Evolutionary conservation across 92 coral and sea anemone genomes (phyloP), one percentile per base, ranked within the genome.

Genomic region (Palythoa heliodiscus): DNA sequence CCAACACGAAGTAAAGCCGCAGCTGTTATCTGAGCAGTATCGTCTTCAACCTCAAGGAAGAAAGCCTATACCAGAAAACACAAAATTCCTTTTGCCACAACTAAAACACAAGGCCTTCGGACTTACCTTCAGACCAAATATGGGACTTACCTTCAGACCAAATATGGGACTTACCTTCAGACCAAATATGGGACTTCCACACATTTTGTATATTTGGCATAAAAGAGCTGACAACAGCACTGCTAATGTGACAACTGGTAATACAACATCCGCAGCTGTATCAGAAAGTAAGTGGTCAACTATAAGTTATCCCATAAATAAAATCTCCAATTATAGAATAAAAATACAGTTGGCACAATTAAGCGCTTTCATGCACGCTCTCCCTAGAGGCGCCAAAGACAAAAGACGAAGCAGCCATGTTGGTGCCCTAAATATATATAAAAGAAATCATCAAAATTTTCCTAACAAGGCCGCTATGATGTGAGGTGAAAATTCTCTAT

Each of bases 211-310:
- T 16, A 23, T 8, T 24, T 25, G 5, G 9, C 40, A 24, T 23
- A 39, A 5, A 35, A 78, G 37, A 48, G 71, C 83, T 15, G 83
- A 78, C 54, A 78, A 78, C 72, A 63, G 22, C 29, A 78, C 83
- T n/a, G 55, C 2, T 12, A 78, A 63, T n/a, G 1, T 39, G 50
- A 43, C 50, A 61, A 78, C 83, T 11, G 38, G n/a, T 78, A 78
- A 20, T 37, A 22, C 17, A 40, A 78, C 83, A 40, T 37, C 12
- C 22, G 29, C 72, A 61, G 55, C 72, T 0, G 39, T 12, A 75
- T 10, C 50, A 22, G 5, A 67, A 63, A 78, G 83, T 78, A 78
- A 23, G 83, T 78, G 4, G 60, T 15, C 2, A 20, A 4, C 40
- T 22, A 77, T 19, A 29, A n/a, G n/a, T 43, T 43, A 43, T 43